Evolutionary conservation across 2,888 invertebrate species (phyloP).

Genomic region (Lasioglossum leucozonium): DNA sequence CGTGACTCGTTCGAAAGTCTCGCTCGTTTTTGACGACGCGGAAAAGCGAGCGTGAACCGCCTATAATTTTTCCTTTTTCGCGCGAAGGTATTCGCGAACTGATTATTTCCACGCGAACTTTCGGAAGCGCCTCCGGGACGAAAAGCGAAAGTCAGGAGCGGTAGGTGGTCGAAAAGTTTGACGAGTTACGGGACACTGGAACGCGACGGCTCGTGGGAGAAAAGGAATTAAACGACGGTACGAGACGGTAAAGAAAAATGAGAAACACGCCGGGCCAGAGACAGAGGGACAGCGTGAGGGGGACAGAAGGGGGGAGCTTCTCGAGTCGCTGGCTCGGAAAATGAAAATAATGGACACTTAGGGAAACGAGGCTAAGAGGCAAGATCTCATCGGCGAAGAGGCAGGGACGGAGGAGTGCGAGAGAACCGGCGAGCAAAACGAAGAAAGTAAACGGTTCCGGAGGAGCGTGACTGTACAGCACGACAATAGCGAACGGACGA

Average conservation of each 20-base stretch:
- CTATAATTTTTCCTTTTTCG: background rate
- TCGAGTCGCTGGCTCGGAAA: constrained; percentile 28
- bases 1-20: background rate
- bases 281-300: background rate
- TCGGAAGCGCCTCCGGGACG: background rate
- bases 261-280: background rate
- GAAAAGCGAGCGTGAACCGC: background rate
- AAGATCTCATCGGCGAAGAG: background rate
- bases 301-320: background rate
- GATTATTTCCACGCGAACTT: background rate
- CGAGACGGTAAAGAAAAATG: background rate
- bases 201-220: background rate
- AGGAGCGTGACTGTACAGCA: background rate
- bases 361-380: constrained; percentile 37
- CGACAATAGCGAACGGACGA: background rate
- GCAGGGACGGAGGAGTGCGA: background rate
- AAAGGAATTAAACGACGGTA: background rate
- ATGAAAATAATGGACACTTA: constrained; percentile 34
- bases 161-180: background rate
- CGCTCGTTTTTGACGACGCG: background rate
- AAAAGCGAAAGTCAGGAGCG: background rate
- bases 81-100: background rate
- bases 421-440: background rate
- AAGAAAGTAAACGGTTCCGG: constrained; percentile 14
- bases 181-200: background rate